Conservation (phyloP, 2,888 invertebrate genomes). For the Falcaria lacertinaria region DNA sequence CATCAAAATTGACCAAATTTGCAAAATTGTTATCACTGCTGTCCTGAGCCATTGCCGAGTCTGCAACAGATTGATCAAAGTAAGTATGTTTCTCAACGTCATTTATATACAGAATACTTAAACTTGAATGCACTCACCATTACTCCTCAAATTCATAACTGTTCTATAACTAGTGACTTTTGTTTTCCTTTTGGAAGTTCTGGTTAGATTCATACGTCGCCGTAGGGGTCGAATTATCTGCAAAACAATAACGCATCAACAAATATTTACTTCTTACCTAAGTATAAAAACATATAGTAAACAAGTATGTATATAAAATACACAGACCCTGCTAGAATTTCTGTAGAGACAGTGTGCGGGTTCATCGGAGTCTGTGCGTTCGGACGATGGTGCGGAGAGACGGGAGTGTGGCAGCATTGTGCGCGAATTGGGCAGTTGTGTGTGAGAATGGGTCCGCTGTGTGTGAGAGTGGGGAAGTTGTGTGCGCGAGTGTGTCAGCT, state of each 20-base stretch:
- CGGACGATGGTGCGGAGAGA: slow-evolving; percentile 61
- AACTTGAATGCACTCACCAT: slow-evolving; percentile 37
- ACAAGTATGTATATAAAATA: too few relatives aligned
- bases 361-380: slow-evolving; percentile 67
- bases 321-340: slow-evolving; percentile 44
- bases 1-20: slow-evolving; percentile 51
- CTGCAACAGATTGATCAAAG: slow-evolving; percentile 21
- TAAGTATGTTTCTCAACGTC: not conserved
- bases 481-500: slow-evolving; percentile 14
- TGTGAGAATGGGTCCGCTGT: slow-evolving; percentile 14
- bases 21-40: slow-evolving; percentile 53
- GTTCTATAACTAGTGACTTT: slow-evolving; percentile 64
- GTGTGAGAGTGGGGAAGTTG: slow-evolving; percentile 16
- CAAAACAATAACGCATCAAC: slow-evolving; percentile 14
- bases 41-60: slow-evolving; percentile 45
- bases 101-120: slow-evolving; percentile 4
- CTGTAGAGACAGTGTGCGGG: slow-evolving; percentile 49
- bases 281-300: too few relatives aligned
- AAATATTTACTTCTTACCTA: too few relatives aligned
- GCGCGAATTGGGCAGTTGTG: slow-evolving; percentile 12
- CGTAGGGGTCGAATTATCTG: slow-evolving; percentile 64
- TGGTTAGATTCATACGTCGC: slow-evolving; percentile 59
- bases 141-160: slow-evolving; percentile 55
- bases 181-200: slow-evolving; percentile 64
- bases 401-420: slow-evolving; percentile 25